Evolutionary conservation across 2,113 vertebrate species (phyloP).

Genomic region (Dipodomys stephensi): DNA sequence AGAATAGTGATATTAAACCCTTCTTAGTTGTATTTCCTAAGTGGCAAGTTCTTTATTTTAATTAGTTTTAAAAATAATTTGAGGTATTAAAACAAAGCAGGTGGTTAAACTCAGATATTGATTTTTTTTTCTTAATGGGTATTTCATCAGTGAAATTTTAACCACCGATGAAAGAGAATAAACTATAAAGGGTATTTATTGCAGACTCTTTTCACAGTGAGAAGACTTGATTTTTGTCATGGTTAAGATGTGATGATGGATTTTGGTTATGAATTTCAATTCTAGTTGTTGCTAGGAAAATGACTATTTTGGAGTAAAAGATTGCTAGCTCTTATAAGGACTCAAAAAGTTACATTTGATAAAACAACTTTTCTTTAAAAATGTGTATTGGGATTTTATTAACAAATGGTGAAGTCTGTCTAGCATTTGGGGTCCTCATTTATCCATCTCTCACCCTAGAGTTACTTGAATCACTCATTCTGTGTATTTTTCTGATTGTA

Average conservation of each 20-base stretch:
- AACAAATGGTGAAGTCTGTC: not conserved
- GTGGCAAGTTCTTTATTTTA: slow-evolving; percentile 57
- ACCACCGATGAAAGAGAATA: slow-evolving; percentile 58
- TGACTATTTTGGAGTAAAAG: slow-evolving; percentile 8
- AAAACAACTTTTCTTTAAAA: slow-evolving; percentile 54
- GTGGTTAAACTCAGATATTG: slow-evolving; percentile 64
- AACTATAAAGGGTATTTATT: slow-evolving; percentile 49
- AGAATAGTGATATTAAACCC: slow-evolving; percentile 46
- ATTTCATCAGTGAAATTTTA: slow-evolving; percentile 73
- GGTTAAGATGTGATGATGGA: slow-evolving; percentile 22
- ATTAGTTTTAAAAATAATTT: slow-evolving; percentile 74
- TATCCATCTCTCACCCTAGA: not conserved
- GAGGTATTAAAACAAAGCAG: slow-evolving; percentile 67
- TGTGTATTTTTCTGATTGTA: not conserved
- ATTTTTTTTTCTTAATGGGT: slow-evolving; percentile 72
- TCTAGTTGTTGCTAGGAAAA: slow-evolving; percentile 47
- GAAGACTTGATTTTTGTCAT: not conserved
- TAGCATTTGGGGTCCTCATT: not conserved
- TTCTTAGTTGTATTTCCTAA: slow-evolving; percentile 50
- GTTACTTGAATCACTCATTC: slow-evolving; percentile 17
- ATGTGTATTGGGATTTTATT: not conserved
- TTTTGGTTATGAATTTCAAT: slow-evolving; percentile 45
- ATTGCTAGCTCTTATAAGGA: slow-evolving; percentile 39
- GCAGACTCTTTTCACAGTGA: slow-evolving; percentile 54
- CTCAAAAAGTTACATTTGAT: slow-evolving; percentile 20